Base-by-base conservation (phyloP, 2,888 invertebrate species). In the Hipparchia sbordonii region DNA sequence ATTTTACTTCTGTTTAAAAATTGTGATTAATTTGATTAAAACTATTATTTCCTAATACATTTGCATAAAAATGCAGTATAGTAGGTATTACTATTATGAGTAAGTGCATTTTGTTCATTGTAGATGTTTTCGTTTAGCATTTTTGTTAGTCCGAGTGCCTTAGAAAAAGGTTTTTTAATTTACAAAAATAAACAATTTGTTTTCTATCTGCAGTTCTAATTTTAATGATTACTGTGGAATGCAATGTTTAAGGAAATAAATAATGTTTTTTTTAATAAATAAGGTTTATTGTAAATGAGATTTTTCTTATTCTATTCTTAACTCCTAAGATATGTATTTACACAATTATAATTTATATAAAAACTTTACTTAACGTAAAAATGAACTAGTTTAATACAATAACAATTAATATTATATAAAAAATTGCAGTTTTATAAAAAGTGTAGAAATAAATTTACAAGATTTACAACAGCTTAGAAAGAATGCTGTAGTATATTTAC, bases 271-370 rank as follows among this genome's bases (percentile, higher is more conserved):
- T 79, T 79, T 86, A 93, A 93, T 93, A 93, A 93, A 93, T 93
- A 92, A 87, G 84, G 82, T 86, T 92, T 89, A 87, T 89, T 84
- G 84, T 87, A 89, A 86, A 87, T 75, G 71, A 82, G 81, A 71
- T 77, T 79, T 83, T 76, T 88, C 87, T 91, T 90, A 90, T 85
- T 89, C 84, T 87, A 87, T 76, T 80, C 76, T 69, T 84, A 84
- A 82, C 73, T 77, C 74, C 85, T 87, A 87, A 77, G 80, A 3
- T 39, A 54, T 7, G 80, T 90, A 91, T 92, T 84, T 92, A 91
- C 90, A 91, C 77, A 85, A 72, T 51, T 73, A 83, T 83, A 83
- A 70, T 59, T 62, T 51, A 66, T 59, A 0, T n/a, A 62, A 69
- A 39, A 39, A n/a, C 10, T 57, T 33, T 56, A 67, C n/a, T 52